Evolutionary conservation across 2,888 invertebrate species (phyloP), one percentile per base, ranked within the genome.

Genomic region (Leptura quadrifasciata): DNA sequence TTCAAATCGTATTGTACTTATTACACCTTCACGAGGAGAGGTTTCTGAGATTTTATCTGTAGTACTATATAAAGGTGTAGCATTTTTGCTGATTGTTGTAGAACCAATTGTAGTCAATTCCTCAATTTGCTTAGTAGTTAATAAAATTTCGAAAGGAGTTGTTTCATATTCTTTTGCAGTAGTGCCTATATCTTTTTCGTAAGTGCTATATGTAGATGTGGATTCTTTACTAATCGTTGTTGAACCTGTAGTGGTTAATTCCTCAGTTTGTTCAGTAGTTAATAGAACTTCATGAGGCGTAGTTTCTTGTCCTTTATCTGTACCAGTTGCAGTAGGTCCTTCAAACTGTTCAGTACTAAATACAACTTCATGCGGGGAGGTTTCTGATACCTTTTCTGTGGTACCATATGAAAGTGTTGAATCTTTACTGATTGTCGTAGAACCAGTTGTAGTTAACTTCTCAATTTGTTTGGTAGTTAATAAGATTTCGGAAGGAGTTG

Each of bases 401-500:
- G 57, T 3, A 18, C 4, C 6, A 6, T 31, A 31, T 31, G 27
- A 31, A 0, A 8, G 52, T 6, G 52, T 52, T n/a, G 52, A 27
- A 5, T n/a, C 27, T 21, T 9, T 27, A 21, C 60, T 60, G 15
- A 60, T 27, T 39, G 10, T 39, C 52, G 65, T 21, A 18, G 27
- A 27, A 6, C 12, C 75, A 54, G 63, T 17, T 57, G 77, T 79
- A n/a, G 70, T 70, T 47, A 78, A 60, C 65, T 78, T 76, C 4
- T 76, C n/a, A 20, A n/a, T 71, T 27, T 71, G 52, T 68, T 69
- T 31, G 35, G 76, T 77, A 18, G 78, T 78, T 10, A 78, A 67
- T 8, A 73, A 12, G 9, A 74, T 74, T 72, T 71, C 76, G 64
- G 74, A 76, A 15, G 77, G 74, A 31, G 69, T 61, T 17, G 67